phyloP scores from a whole-genome alignment of 1,140 invertebrate genomes.

The Ylistrum balloti region DNA sequence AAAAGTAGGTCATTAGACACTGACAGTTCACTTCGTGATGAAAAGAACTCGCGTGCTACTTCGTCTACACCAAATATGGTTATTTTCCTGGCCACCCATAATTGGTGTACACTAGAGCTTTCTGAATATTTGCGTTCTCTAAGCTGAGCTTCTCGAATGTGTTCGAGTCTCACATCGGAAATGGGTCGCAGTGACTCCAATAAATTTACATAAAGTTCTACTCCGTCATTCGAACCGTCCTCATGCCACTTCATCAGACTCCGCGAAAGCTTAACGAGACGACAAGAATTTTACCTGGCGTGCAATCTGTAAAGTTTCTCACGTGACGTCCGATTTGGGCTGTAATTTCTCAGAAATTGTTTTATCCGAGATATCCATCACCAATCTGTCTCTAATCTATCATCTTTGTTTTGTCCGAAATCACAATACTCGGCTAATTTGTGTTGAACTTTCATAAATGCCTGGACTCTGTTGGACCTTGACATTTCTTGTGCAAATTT shows the following conservation, averaged over 20 bases:
- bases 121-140: neutral
- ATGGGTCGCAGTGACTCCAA: neutral
- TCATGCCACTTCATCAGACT: neutral
- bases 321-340: too few relatives aligned
- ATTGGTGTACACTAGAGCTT: neutral
- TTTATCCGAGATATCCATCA: too few relatives aligned
- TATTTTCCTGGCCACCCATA: neutral
- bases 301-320: too few relatives aligned
- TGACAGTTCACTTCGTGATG: neutral
- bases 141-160: neutral
- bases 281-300: slow-evolving; percentile 47
- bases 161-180: neutral
- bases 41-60: neutral
- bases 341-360: too few relatives aligned
- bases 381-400: too few relatives aligned
- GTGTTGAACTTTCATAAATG: too few relatives aligned
- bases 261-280: slow-evolving; percentile 52
- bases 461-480: too few relatives aligned
- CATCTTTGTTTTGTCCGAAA: too few relatives aligned
- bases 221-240: neutral
- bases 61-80: neutral
- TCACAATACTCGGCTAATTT: too few relatives aligned
- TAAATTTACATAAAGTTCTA: neutral
- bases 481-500: too few relatives aligned
- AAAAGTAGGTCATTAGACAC: neutral